phyloP scores from a whole-genome alignment of 2,113 vertebrate species.

The Vireo altiloquus region DNA sequence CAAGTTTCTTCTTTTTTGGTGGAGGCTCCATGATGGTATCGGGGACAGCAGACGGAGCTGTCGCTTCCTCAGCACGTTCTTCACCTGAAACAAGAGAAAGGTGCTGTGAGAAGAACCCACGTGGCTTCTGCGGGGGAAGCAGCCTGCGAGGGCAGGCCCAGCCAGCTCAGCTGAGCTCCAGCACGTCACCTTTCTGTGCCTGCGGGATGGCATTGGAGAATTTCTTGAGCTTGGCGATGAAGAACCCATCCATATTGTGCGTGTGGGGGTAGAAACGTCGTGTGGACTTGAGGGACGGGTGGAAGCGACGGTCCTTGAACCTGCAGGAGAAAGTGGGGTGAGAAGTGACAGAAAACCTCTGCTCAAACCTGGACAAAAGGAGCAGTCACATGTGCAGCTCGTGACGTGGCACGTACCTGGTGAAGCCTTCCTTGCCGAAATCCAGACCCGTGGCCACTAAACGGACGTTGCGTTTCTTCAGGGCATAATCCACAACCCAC shows the following conservation, averaged over 20 bases:
- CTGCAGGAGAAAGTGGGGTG: conserved; percentile 48
- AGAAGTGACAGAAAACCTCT: background rate
- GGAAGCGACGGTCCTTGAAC: conserved; percentile 89
- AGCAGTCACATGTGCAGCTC: background rate
- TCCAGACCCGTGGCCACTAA: conserved; percentile 92
- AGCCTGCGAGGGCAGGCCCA: background rate
- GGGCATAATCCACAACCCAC: conserved; percentile 96
- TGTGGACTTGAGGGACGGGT: conserved; percentile 82
- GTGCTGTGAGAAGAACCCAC: rapidly evolving
- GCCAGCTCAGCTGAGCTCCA: background rate
- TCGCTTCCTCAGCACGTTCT: background rate
- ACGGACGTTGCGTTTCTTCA: conserved; percentile 94
- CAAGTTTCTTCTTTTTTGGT: conserved; percentile 15
- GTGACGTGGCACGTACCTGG: conserved; percentile 69
- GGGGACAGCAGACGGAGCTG: background rate
- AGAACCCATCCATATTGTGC: conserved; percentile 98
- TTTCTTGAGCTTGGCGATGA: conserved; percentile 94
- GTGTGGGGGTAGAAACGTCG: conserved; percentile 94
- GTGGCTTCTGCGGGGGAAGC: background rate
- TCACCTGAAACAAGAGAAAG: conserved; percentile 28
- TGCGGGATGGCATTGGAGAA: conserved; percentile 89
- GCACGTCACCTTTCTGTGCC: conserved; percentile 39
- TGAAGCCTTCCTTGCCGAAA: conserved; percentile 96
- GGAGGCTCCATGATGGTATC: background rate
- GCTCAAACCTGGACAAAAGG: background rate